Evolutionary conservation across 2,797 vertebrate genomes (phyloP).

Genomic region (Enteromius afrohamiltoni): DNA sequence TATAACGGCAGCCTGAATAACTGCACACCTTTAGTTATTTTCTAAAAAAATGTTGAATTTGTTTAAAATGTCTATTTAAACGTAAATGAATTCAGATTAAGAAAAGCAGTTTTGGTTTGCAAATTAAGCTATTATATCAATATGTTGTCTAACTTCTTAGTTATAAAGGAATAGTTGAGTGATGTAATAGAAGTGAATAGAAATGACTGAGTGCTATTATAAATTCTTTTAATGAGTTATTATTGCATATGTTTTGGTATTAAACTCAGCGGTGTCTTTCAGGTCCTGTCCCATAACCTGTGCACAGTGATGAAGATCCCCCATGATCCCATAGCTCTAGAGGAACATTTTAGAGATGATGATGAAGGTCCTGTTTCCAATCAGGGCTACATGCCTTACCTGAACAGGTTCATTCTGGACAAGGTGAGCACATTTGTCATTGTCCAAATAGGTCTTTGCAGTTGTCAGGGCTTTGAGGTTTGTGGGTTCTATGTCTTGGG

Average conservation of each 20-base stretch:
- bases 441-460: background rate
- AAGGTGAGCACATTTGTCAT: conserved; percentile 79
- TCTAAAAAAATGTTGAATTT: background rate
- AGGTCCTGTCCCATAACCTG: conserved; percentile 97
- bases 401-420: conserved; percentile 97
- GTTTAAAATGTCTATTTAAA: background rate
- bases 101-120: background rate
- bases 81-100: background rate
- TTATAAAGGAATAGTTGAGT: background rate
- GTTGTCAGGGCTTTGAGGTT: background rate
- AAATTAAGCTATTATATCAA: background rate
- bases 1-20: background rate
- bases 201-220: background rate
- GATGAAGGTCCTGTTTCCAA: conserved; percentile 97
- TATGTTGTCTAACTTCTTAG: background rate
- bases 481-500: background rate
- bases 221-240: background rate
- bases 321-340: conserved; percentile 93
- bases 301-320: conserved; percentile 94
- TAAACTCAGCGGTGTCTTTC: conserved; percentile 25
- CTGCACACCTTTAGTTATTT: background rate
- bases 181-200: no score
- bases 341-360: conserved; percentile 96
- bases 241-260: background rate
- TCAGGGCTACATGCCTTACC: conserved; percentile 99